These are phyloP conservation scores for Andrena dorsata DNA, from an alignment of 2,888 invertebrate species.

Conservation along the genomic window DNA sequence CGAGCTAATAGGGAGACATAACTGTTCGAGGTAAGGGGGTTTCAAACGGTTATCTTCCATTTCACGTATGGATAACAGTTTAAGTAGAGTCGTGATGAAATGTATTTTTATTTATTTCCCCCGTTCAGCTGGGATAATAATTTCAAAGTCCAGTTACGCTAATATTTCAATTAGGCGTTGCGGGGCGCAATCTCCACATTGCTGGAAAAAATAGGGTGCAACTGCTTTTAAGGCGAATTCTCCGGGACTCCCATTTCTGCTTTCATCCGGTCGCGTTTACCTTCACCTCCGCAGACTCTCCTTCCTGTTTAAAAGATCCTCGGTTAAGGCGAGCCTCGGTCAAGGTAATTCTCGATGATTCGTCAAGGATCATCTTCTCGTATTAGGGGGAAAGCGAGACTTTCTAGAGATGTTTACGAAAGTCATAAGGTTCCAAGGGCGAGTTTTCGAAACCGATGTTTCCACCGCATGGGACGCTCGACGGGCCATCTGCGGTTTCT, in stretches of 20 bases:
- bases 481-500: constrained; percentile 59
- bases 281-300: constrained; percentile 8
- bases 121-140: too few relatives aligned
- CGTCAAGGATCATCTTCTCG: constrained; percentile 49
- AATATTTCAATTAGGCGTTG: neutral
- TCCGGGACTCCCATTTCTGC: neutral
- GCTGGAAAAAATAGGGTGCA: neutral
- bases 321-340: constrained; percentile 30
- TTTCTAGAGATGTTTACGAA: constrained; percentile 71
- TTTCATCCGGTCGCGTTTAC: constrained; percentile 17
- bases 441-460: constrained; percentile 63
- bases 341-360: constrained; percentile 53
- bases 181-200: neutral
- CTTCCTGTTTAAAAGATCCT: constrained; percentile 25
- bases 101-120: too few relatives aligned
- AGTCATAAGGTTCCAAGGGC: constrained; percentile 71
- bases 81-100: too few relatives aligned
- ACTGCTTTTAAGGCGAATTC: neutral
- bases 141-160: too few relatives aligned
- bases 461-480: constrained; percentile 61
- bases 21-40: too few relatives aligned
- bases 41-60: too few relatives aligned
- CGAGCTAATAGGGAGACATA: too few relatives aligned
- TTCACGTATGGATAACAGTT: too few relatives aligned
- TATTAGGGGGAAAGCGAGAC: constrained; percentile 58